Conservation (phyloP, 2,888 invertebrate species). For the Pristionchus maxplancki region DNA sequence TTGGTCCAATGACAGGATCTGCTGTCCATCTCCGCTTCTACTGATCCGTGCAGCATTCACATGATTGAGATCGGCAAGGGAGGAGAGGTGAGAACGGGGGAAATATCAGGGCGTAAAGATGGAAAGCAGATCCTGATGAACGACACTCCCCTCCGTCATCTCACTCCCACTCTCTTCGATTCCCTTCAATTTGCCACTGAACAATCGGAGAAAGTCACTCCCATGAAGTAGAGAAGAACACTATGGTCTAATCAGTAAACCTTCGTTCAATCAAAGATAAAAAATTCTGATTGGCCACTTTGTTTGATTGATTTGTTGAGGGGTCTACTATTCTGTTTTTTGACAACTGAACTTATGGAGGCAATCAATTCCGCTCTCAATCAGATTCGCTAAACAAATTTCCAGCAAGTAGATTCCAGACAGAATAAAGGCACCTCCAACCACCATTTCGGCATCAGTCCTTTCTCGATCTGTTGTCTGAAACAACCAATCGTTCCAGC, state of each 20-base stretch:
- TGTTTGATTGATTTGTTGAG: background rate
- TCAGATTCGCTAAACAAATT: too few species aligned
- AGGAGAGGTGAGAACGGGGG: background rate
- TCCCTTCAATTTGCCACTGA: background rate
- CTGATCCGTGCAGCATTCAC: slow-evolving; percentile 22
- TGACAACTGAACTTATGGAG: too few species aligned
- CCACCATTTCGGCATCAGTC: too few species aligned
- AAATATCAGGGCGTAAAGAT: background rate
- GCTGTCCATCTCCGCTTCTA: background rate
- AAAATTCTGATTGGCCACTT: background rate
- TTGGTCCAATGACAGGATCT: slow-evolving; percentile 2
- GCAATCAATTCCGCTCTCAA: too few species aligned
- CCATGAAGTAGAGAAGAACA: background rate
- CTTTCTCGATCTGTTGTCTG: too few species aligned
- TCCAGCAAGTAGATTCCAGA: too few species aligned
- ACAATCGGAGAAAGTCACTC: background rate
- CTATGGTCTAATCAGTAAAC: background rate
- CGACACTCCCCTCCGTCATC: slow-evolving; percentile 46
- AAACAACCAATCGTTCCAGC: too few species aligned
- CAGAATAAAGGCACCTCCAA: too few species aligned
- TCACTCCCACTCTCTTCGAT: slow-evolving; percentile 44
- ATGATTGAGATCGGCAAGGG: slow-evolving; percentile 25
- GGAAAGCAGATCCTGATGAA: background rate
- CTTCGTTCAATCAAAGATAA: background rate
- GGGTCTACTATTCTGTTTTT: too few species aligned